These are phyloP conservation scores for Xenops minutus DNA, from an alignment of 2,797 vertebrate species.

Conservation along the genomic window DNA sequence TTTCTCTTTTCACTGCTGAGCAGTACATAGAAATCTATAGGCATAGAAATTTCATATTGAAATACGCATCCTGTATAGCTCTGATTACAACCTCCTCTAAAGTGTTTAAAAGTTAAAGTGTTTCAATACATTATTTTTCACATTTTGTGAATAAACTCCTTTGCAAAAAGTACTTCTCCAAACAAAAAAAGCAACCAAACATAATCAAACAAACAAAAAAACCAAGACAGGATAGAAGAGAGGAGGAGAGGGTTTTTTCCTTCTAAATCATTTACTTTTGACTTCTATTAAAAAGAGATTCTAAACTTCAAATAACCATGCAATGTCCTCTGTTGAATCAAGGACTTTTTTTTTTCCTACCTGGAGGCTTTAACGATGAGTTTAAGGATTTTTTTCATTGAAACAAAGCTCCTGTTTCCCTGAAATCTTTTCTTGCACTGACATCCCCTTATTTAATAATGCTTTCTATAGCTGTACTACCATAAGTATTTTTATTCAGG, in stretches of 20 bases:
- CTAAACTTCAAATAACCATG: background rate
- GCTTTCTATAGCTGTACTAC: background rate
- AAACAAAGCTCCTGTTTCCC: background rate
- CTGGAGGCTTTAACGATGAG: background rate
- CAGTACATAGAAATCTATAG: background rate
- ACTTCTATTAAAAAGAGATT: background rate
- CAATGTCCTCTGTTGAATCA: background rate
- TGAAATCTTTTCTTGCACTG: background rate
- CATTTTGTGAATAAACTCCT: background rate
- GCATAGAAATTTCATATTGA: background rate
- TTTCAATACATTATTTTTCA: background rate
- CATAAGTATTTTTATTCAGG: background rate
- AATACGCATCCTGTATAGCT: background rate
- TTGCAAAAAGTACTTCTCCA: background rate
- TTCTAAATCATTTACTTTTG: background rate
- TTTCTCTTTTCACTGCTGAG: background rate
- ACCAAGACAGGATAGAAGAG: rapidly evolving
- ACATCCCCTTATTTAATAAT: background rate
- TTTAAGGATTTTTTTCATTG: background rate
- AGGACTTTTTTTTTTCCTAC: background rate
- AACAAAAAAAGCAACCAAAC: background rate
- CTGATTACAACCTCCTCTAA: background rate
- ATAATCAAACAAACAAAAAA: too few species aligned
- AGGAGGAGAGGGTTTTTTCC: background rate
- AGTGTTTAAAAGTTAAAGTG: background rate